These are phyloP conservation scores for Phacellophora camtschatica DNA, from an alignment of 30 jellyfish, hydroid and myxozoan species.

Conservation along the genomic window DNA sequence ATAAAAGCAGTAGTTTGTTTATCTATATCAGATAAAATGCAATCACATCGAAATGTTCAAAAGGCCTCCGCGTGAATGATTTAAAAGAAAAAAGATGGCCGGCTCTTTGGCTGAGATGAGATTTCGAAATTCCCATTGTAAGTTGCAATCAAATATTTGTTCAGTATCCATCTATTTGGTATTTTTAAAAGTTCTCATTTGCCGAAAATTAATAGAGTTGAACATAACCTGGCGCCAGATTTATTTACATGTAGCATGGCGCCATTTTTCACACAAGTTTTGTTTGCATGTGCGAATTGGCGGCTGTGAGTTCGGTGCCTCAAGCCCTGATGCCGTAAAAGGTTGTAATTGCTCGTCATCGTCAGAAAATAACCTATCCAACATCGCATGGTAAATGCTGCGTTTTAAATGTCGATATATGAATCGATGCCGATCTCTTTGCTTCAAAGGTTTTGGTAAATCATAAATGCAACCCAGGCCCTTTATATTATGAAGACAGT, in stretches of 20 bases:
- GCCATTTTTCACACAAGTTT: slow-evolving; percentile 29
- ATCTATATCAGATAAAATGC: background rate
- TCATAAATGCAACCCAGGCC: background rate
- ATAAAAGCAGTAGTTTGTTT: background rate
- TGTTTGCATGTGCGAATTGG: slow-evolving; percentile 41
- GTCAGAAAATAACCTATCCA: too few species aligned
- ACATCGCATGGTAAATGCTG: too few species aligned
- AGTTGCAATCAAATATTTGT: slow-evolving; percentile 44
- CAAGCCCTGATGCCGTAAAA: background rate
- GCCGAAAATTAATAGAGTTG: slow-evolving; percentile 28
- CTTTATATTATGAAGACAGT: background rate
- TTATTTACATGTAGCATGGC: slow-evolving; percentile 46
- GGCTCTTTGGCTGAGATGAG: background rate
- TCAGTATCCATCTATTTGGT: slow-evolving; percentile 33
- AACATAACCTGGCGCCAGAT: slow-evolving; percentile 59
- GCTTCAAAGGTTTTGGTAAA: background rate
- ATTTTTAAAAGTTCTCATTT: slow-evolving; percentile 15
- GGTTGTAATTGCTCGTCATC: background rate
- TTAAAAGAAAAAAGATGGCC: background rate
- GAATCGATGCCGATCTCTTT: background rate
- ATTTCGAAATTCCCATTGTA: slow-evolving; percentile 4
- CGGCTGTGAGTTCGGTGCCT: background rate
- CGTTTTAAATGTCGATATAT: too few species aligned
- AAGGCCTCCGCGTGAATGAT: background rate
- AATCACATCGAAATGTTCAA: background rate